Evolutionary conservation across 2,888 invertebrate species (phyloP), one percentile per base, ranked within the genome.

Genomic region (Chrysomela aeneicollis): DNA sequence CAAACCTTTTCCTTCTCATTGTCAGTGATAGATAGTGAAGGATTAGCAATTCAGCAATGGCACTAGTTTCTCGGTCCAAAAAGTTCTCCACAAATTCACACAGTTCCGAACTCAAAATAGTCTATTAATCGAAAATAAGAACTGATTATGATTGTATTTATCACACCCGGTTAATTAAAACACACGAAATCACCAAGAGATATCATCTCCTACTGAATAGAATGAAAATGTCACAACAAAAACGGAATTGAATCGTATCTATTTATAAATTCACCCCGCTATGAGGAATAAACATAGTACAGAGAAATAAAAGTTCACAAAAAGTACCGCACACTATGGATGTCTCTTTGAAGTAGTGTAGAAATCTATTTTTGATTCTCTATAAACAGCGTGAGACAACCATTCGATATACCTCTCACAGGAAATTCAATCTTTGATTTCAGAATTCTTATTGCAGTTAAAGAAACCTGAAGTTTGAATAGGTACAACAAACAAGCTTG

Each of bases 231-330:
- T 69, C 68, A 70, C 62, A 67, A 73, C 69, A 66, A 71, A 71
- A 71, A 67, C 66, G 42, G 42, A 12, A 42, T 42, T 42, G 12
- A 15, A 42, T 42, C 15, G n/a, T 67, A 71, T 73, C 68, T 74
- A 74, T 74, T 76, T 75, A 75, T 74, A 75, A 74, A 73, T 69
- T 66, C 72, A 75, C 77, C 77, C 76, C 77, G 75, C 77, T 73
- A 67, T 30, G 46, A 65, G 65, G 52, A 59, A 55, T 61, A 55
- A 55, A 61, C 61, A 49, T 42, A 42, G 42, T 42, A 42, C 42
- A 15, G 10, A 42, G 42, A 42, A 42, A 42, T 42, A 61, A 53
- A 26, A 57, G 47, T 46, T 57, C 26, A 57, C 46, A 65, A 65
- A 61, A 65, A 65, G 65, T 65, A 65, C 65, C 61, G 64, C 64